Conservation (phyloP, 2,888 invertebrate genomes). For the Marasmarcha lunaedactyla region DNA sequence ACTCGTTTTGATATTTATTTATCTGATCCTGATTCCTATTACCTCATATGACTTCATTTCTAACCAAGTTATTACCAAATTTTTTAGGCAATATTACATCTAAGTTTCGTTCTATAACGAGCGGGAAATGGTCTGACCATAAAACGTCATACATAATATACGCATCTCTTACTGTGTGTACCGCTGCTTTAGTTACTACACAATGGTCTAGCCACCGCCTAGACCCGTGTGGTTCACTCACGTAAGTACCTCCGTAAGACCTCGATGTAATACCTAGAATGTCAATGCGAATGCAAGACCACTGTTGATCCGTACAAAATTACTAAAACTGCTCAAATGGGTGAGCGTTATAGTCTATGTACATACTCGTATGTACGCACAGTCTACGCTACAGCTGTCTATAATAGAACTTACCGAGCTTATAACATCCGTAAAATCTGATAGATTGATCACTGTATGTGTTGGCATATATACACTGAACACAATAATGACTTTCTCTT, state of each 20-base stretch:
- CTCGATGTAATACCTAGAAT: conserved; percentile 6
- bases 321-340: conserved; percentile 7
- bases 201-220: no score
- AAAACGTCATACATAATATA: conserved; percentile 10
- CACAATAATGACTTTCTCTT: not conserved
- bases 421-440: conserved; percentile 8
- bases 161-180: no score
- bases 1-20: no score
- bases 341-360: conserved; percentile 14
- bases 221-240: conserved; percentile 12
- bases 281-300: conserved; percentile 7
- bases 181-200: no score
- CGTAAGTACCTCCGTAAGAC: conserved; percentile 10
- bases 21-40: no score
- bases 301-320: conserved; percentile 7
- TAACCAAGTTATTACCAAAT: not conserved
- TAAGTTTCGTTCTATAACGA: conserved; percentile 5
- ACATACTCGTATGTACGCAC: conserved; percentile 10
- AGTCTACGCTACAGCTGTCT: conserved; percentile 3
- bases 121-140: conserved; percentile 15
- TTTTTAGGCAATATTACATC: conserved; percentile 10
- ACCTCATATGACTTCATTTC: not conserved
- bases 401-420: conserved; percentile 5
- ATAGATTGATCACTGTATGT: no score
- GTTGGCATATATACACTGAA: no score